Evolutionary conservation across 1,140 invertebrate genomes (phyloP), one percentile per base, ranked within the genome.

Genomic region (Sycobia sp.): DNA sequence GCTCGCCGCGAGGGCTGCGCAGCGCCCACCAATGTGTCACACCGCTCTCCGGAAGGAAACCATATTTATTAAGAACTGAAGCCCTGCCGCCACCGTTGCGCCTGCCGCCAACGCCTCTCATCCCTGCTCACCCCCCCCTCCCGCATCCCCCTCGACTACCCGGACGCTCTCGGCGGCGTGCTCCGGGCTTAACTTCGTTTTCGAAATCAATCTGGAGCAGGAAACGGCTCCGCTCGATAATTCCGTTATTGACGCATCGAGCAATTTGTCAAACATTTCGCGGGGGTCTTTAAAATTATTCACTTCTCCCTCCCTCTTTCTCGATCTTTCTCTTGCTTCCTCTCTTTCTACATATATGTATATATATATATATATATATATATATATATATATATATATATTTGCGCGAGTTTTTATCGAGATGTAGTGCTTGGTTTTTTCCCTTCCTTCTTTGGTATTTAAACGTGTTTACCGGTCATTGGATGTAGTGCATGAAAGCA

Each of bases 51-150:
- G 53, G 32, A 57, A 64, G 56, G 69, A 72, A 73, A 70, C 66
- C 68, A 67, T 72, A 73, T 67, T 73, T 72, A 69, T 69, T 69
- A 69, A 69, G 67, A 73, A 69, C 57, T 61, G 73, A 73, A 74
- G 67, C 67, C 69, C 43, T 67, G 69, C 38, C 23, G 20, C 32
- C 34, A 34, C 47, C 36, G 7, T 23, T 22, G 22, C 36, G 18
- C 29, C 18, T n/a, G n/a, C 36, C 36, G 8, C 36, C 14, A 4
- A n/a, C 36, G 36, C 3, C 36, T n/a, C 8, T 14, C 36, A 32
- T 4, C 36, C 36, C 14, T 14, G 8, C 14, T 11, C 3, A n/a
- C 9, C 8, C 8, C 36, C 36, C 57, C 54, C 27, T 61, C 66
- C 32, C 65, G 72, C 72, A 73, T 72, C 67, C 54, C n/a, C n/a